Evolutionary conservation across 2,888 invertebrate species (phyloP), one percentile per base, ranked within the genome.

Genomic region (Rhopalosiphum nymphaeae): DNA sequence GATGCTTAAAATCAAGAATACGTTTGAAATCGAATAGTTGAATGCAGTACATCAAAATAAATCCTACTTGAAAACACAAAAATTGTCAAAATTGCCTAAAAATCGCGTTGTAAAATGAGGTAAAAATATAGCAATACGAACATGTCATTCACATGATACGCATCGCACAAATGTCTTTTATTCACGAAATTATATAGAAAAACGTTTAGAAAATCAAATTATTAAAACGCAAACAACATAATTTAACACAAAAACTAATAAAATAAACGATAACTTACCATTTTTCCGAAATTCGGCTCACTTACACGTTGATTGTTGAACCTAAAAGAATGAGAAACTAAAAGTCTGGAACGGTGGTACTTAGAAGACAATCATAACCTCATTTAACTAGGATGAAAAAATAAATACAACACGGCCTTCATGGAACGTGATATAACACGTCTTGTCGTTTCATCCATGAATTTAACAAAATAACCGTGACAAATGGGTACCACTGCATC

Each of bases 291-390:
- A 67, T 44, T 46, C 5, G 42, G 67, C 21, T 78, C 78, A 13
- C 42, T 61, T 42, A 67, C 92, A 61, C 92, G 92, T 61, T 7
- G 46, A n/a, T 49, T 21, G 16, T 21, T 5, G 57, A 92, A 92
- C 49, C 46, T 36, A 49, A 87, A 67, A 61, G 67, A 36, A 87
- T 36, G 42, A 88, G 2, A 67, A 92, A 42, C 88, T n/a, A 53
- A 5, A 67, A 88, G 36, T 5, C 49, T 36, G 53, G 26, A 42
- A 89, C 21, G 10, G 26, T 42, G 36, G 36, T 89, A 46, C 36
- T 89, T 4, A 44, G 46, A 36, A 67, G 46, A 42, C 29, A 57
- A 87, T 42, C 67, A 92, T 92, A 92, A 92, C 92, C 92, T 92
- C 36, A 92, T 88, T 87, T 87, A 25, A 46, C n/a, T 29, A 21